Percentiles rank a stretch among this genome's conserved stretches.
phyloP scores from a whole-genome alignment of 1,140 invertebrate genomes.

The Linepithema humile region DNA sequence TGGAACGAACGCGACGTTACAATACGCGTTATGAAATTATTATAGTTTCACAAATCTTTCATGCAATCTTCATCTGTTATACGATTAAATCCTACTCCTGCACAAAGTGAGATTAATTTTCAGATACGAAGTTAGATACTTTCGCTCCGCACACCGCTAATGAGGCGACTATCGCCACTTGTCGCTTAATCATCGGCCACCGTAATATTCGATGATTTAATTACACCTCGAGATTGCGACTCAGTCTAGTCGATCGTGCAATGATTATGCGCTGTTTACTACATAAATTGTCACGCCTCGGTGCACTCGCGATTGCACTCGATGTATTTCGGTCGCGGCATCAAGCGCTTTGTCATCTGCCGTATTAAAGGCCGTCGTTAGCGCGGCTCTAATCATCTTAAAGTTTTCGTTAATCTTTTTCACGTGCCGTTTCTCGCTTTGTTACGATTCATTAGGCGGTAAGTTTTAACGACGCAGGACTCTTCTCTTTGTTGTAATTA shows the following conservation, averaged over 20 bases:
- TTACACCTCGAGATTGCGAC: background rate
- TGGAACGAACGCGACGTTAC: slow-evolving; percentile 1
- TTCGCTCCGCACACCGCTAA: background rate
- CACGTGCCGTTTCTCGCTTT: background rate
- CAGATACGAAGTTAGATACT: background rate
- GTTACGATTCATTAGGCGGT: background rate
- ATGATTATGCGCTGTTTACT: background rate
- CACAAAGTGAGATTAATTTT: background rate
- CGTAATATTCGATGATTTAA: background rate
- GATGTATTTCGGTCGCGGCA: background rate
- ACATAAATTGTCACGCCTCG: background rate
- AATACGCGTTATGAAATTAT: slow-evolving; percentile 17
- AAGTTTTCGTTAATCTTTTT: background rate
- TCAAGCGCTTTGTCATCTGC: background rate
- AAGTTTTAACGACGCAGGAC: slow-evolving; percentile 4
- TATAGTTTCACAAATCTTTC: background rate
- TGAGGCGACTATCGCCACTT: background rate
- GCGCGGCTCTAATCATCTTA: background rate
- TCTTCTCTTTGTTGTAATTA: background rate
- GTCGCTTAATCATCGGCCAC: background rate
- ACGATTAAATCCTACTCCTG: background rate
- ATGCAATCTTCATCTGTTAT: background rate
- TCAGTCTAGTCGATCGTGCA: background rate
- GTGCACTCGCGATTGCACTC: background rate
- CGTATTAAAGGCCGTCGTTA: background rate